Percentiles rank a stretch among this genome's conserved stretches.
Conservation (phyloP, 2,888 invertebrate species). For the Mesodorylaimus sp. region DNA sequence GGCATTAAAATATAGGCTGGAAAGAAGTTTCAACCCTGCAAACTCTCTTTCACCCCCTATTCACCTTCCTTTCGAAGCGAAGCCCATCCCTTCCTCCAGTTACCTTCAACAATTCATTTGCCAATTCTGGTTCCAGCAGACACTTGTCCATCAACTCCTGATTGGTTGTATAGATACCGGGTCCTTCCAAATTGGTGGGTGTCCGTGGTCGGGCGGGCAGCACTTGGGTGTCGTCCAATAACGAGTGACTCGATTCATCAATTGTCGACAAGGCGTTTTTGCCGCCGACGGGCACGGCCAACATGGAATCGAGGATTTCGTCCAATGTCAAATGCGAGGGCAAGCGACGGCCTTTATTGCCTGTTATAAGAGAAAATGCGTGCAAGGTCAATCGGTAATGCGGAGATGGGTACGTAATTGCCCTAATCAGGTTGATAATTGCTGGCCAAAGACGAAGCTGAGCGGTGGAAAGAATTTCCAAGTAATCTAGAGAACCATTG, state of each 20-base stretch:
- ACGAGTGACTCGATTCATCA: conserved; percentile 4
- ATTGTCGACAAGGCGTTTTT: not conserved
- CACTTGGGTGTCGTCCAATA: not conserved
- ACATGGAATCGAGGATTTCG: conserved; percentile 75
- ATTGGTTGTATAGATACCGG: conserved; percentile 24
- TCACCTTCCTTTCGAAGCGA: no score
- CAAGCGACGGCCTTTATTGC: conserved; percentile 14
- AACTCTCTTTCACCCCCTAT: no score
- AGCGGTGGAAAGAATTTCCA: no score
- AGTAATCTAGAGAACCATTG: no score
- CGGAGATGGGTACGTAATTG: no score
- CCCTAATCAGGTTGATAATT: no score
- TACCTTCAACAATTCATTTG: conserved; percentile 22
- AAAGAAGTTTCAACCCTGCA: no score
- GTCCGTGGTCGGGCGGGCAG: conserved; percentile 4
- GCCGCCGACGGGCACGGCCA: conserved; percentile 56
- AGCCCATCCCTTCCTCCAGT: no score
- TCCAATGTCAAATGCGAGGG: conserved; percentile 48
- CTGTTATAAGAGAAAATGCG: not conserved
- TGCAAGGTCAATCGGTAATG: not conserved
- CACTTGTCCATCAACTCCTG: conserved; percentile 23
- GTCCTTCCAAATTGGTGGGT: conserved; percentile 17
- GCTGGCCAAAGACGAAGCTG: no score
- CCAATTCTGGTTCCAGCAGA: conserved; percentile 22
- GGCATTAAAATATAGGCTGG: no score